Evolutionary conservation across 2,113 vertebrate species (phyloP).

Genomic region (Callionymus lyra): DNA sequence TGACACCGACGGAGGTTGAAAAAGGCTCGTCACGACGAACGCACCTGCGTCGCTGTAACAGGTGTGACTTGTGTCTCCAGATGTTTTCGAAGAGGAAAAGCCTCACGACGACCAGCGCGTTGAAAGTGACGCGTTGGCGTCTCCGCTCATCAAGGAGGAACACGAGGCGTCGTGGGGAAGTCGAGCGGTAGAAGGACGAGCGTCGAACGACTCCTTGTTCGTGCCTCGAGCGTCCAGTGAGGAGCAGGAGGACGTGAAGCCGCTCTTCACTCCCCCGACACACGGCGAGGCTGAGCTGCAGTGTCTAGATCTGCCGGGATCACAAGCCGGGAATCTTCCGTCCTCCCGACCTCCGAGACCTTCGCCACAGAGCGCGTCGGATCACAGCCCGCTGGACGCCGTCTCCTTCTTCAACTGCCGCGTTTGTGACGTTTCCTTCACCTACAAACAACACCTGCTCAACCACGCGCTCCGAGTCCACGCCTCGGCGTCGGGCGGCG

Average conservation of each 20-base stretch:
- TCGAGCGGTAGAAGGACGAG: conserved; percentile 5
- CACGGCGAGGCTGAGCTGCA: conserved; percentile 11
- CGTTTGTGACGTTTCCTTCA: conserved; percentile 27
- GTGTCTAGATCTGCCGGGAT: conserved; percentile 2
- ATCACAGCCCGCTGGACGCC: too few relatives aligned
- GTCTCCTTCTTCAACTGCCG: conserved; percentile 17
- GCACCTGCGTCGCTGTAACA: too few relatives aligned
- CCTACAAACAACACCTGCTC: conserved; percentile 24
- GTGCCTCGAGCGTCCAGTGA: conserved; percentile 7
- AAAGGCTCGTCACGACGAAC: too few relatives aligned
- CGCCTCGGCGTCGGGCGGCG: conserved; percentile 1
- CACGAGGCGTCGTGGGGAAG: conserved; percentile 19
- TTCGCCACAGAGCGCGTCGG: conserved; percentile 4
- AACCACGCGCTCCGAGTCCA: conserved; percentile 32
- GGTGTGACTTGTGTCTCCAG: too few relatives aligned
- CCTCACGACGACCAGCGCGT: too few relatives aligned
- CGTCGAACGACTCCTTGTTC: background rate
- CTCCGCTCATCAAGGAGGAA: conserved; percentile 42
- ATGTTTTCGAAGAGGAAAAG: too few relatives aligned
- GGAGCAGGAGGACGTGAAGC: conserved; percentile 11
- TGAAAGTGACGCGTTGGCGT: conserved; percentile 3
- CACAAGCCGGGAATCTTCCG: background rate
- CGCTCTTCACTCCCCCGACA: conserved; percentile 2
- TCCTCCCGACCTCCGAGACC: background rate
- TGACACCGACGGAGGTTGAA: too few relatives aligned